Percentiles rank a stretch among this genome's conserved stretches.
phyloP scores from a whole-genome alignment of 2,888 invertebrate genomes.

The Drosophila austrosaltans region DNA sequence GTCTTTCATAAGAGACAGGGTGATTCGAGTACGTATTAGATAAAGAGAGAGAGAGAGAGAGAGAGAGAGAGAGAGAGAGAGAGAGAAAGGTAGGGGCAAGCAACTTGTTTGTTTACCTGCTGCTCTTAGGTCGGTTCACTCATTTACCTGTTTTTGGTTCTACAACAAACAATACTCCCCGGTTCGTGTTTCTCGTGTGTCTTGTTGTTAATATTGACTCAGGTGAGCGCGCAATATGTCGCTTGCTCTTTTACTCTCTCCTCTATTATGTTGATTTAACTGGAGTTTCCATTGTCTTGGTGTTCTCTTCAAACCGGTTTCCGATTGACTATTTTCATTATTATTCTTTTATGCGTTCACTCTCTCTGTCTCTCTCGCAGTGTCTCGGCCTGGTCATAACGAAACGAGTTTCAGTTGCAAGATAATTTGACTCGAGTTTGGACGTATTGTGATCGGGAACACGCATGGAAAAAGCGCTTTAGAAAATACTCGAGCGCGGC shows the following conservation, averaged over 20 bases:
- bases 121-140: constrained; percentile 18
- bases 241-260: constrained; percentile 17
- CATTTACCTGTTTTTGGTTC: constrained; percentile 43
- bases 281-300: constrained; percentile 54
- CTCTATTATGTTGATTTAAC: constrained; percentile 53
- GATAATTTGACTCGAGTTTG: constrained; percentile 67
- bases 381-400: constrained; percentile 44
- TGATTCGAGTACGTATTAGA: not conserved
- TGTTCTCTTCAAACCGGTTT: constrained; percentile 54
- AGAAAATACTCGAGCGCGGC: constrained; percentile 24
- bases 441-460: constrained; percentile 55
- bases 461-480: constrained; percentile 38
- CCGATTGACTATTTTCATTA: not conserved
- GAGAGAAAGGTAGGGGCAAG: constrained; percentile 9
- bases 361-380: constrained; percentile 16
- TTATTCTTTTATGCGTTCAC: not conserved
- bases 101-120: constrained; percentile 36
- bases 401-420: constrained; percentile 81
- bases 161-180: constrained; percentile 43
- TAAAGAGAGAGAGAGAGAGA: not conserved
- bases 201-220: constrained; percentile 13
- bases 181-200: constrained; percentile 16
- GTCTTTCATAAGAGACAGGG: constrained; percentile 1
- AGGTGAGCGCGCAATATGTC: constrained; percentile 39
- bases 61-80: not conserved